These are phyloP conservation scores for Oxycera nigricornis DNA, from an alignment of 2,888 invertebrate genomes.

Conservation along the genomic window DNA sequence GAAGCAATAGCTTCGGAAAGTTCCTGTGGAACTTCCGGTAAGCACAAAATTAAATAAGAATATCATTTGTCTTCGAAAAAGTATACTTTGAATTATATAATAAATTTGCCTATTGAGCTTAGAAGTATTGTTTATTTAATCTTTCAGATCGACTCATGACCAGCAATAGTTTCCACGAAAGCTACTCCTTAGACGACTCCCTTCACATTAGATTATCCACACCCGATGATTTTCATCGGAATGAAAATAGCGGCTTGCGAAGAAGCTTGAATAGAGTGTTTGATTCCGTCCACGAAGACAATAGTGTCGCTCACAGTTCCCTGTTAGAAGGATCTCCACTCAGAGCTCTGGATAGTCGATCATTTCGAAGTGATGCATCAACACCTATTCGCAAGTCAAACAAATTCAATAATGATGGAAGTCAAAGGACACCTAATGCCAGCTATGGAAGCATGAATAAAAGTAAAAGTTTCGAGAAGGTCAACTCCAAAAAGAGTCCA, in stretches of 20 bases:
- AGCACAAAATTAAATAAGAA: too few species aligned
- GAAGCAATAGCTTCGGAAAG: too few species aligned
- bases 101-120: too few species aligned
- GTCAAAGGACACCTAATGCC: not conserved
- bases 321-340: not conserved
- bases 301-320: not conserved
- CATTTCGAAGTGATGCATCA: slow-evolving; percentile 28
- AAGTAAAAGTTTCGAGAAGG: slow-evolving; percentile 40
- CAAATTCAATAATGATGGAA: slow-evolving; percentile 8
- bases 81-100: too few species aligned
- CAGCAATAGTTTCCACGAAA: not conserved
- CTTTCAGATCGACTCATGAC: slow-evolving; percentile 20
- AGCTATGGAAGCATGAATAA: slow-evolving; percentile 14
- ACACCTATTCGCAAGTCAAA: slow-evolving; percentile 40
- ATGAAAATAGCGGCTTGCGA: slow-evolving; percentile 11
- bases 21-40: too few species aligned
- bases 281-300: slow-evolving; percentile 10
- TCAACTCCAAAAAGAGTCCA: slow-evolving; percentile 45
- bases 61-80: too few species aligned
- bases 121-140: not conserved
- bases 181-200: slow-evolving; percentile 29
- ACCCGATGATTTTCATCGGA: not conserved
- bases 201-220: slow-evolving; percentile 25
- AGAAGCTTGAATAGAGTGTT: slow-evolving; percentile 23
- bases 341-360: slow-evolving; percentile 16